Evolutionary conservation across 2,797 vertebrate species (phyloP).

Genomic region (Limosa lapponica): DNA sequence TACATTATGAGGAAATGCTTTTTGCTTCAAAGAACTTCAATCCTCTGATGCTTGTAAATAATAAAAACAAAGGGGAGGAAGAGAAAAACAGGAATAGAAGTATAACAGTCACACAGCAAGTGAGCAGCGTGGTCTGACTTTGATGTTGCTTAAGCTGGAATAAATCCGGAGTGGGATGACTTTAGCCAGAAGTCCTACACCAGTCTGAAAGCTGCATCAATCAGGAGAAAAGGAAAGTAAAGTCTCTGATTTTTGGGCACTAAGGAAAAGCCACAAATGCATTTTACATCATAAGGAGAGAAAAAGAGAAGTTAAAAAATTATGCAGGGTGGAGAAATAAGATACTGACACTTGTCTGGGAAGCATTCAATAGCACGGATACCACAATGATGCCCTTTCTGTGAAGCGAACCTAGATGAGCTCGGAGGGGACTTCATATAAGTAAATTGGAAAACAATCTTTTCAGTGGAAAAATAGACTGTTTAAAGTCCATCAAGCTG

Average conservation of each 20-base stretch:
- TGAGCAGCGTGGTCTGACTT: background rate
- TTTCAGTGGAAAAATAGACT: background rate
- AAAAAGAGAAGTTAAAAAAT: background rate
- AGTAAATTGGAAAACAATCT: background rate
- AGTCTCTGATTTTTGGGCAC: background rate
- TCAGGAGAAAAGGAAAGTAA: background rate
- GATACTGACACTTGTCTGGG: background rate
- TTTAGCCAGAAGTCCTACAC: background rate
- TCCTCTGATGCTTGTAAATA: background rate
- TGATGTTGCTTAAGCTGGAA: background rate
- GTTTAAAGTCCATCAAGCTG: background rate
- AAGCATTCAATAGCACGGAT: background rate
- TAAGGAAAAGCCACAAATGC: background rate
- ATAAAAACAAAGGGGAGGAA: background rate
- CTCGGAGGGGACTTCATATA: background rate
- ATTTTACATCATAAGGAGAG: background rate
- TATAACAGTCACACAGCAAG: background rate
- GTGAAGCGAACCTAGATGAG: background rate
- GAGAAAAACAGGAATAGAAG: background rate
- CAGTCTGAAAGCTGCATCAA: background rate
- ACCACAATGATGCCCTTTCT: background rate
- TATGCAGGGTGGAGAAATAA: background rate
- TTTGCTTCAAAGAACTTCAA: background rate
- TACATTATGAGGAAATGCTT: background rate
- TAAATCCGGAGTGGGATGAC: background rate